Evolutionary conservation across 2,797 vertebrate genomes (phyloP).

Genomic region (Mycteria americana): DNA sequence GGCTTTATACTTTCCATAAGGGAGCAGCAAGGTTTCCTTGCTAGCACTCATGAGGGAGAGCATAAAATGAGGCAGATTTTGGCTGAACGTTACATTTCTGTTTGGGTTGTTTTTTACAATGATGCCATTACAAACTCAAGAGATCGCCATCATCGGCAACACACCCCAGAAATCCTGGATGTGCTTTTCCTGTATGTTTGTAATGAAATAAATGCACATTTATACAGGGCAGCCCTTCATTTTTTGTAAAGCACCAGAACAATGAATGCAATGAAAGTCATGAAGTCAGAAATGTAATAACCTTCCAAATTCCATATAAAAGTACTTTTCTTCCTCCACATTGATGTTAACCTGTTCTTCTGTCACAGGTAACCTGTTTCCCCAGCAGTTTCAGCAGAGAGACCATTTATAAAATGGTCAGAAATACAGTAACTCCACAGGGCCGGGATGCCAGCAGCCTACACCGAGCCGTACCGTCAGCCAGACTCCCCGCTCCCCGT

Average conservation of each 20-base stretch:
- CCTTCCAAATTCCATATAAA: background rate
- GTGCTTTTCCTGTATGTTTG: background rate
- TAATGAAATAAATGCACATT: fast-evolving
- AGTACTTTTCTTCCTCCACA: fast-evolving
- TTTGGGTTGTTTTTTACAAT: background rate
- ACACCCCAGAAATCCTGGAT: background rate
- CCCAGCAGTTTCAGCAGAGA: background rate
- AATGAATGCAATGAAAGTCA: fast-evolving
- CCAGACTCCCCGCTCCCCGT: background rate
- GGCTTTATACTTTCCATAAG: fast-evolving
- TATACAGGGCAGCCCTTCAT: fast-evolving
- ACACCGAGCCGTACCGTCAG: background rate
- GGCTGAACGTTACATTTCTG: background rate
- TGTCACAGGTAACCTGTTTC: background rate
- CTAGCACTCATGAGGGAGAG: fast-evolving
- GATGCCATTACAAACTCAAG: background rate
- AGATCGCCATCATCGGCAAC: background rate
- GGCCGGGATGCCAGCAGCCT: background rate
- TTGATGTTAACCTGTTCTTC: fast-evolving
- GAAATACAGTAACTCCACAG: fast-evolving
- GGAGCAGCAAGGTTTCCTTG: background rate
- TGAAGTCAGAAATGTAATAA: background rate
- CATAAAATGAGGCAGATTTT: fast-evolving
- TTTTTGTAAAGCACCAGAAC: background rate
- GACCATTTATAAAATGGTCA: background rate